Evolutionary conservation across 2,113 vertebrate species (phyloP).

Genomic region (Labeo rohita): DNA sequence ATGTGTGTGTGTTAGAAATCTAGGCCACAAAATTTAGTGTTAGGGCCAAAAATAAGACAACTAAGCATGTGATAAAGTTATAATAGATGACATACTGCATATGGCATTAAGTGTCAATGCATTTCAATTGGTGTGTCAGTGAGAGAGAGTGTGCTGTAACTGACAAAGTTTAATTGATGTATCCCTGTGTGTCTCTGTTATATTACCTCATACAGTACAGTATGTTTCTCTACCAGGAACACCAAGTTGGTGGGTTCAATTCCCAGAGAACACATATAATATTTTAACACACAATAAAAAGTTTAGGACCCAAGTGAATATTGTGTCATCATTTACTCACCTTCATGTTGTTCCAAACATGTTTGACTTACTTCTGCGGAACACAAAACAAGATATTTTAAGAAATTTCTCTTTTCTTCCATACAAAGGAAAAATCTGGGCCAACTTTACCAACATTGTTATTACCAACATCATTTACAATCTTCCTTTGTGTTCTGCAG

Average conservation of each 20-base stretch:
- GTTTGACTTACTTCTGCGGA: too few relatives aligned
- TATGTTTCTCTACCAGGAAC: neutral
- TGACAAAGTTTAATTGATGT: neutral
- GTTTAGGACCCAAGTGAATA: neutral
- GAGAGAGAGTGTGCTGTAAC: neutral
- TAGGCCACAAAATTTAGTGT: neutral
- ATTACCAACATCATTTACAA: neutral
- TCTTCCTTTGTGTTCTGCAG: neutral
- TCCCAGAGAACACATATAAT: neutral
- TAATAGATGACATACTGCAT: too few relatives aligned
- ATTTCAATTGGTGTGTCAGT: too few relatives aligned
- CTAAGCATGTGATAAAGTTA: too few relatives aligned
- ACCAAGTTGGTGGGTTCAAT: neutral
- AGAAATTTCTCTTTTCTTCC: neutral
- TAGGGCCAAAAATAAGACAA: too few relatives aligned
- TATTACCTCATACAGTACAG: neutral
- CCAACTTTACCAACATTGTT: neutral
- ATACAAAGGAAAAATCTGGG: too few relatives aligned
- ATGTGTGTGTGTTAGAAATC: slow-evolving; percentile 59
- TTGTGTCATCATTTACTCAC: neutral
- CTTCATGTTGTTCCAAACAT: neutral
- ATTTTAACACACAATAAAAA: neutral
- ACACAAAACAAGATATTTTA: neutral
- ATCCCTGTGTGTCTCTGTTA: neutral
- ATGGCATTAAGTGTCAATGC: too few relatives aligned